These are phyloP conservation scores for Phrynocephalus forsythii DNA, from an alignment of 2,797 vertebrate species.

Conservation along the genomic window DNA sequence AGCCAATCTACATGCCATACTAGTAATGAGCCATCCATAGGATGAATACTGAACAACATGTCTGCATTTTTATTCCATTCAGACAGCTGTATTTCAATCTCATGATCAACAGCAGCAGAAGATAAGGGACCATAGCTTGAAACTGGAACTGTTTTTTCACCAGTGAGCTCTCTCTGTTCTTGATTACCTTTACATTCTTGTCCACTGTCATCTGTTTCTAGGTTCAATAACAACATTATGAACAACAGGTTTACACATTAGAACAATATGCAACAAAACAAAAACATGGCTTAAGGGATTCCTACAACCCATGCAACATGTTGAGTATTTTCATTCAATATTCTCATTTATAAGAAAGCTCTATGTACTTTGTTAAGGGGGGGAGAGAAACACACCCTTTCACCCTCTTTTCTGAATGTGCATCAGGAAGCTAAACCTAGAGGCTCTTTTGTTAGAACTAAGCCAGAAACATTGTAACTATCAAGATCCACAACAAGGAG, in stretches of 20 bases:
- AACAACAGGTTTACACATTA: not conserved
- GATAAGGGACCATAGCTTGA: slow-evolving; percentile 78
- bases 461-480: not conserved
- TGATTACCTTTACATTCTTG: slow-evolving; percentile 78
- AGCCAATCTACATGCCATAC: slow-evolving; percentile 98
- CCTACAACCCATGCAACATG: not conserved
- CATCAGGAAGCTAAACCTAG: not conserved
- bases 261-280: not conserved
- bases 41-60: slow-evolving; percentile 99
- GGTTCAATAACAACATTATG: slow-evolving; percentile 30
- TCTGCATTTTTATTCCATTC: slow-evolving; percentile 97
- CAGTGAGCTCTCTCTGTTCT: slow-evolving; percentile 72
- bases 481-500: not conserved
- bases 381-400: not conserved
- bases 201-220: slow-evolving; percentile 79
- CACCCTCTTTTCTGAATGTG: no score
- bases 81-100: slow-evolving; percentile 90
- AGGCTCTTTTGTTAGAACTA: not conserved
- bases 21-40: slow-evolving; percentile 94
- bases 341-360: not conserved
- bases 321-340: not conserved
- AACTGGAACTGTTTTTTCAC: slow-evolving; percentile 70
- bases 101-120: slow-evolving; percentile 88
- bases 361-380: not conserved
- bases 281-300: not conserved